Conservation (phyloP, 2,888 invertebrate genomes). For the Bruchidius siliquastri region DNA sequence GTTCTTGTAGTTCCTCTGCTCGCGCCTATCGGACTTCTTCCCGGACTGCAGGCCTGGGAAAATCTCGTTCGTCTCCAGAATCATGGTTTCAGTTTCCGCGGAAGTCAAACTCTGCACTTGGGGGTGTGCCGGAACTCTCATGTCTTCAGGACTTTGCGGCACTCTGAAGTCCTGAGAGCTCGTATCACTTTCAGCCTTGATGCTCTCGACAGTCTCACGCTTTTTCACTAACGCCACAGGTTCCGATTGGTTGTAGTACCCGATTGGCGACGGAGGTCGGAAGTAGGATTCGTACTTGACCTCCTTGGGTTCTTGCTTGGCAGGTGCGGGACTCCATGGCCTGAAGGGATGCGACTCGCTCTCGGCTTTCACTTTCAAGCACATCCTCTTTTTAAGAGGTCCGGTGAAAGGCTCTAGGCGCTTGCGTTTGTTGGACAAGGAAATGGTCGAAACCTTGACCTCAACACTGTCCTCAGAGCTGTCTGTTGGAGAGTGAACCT, state of each 20-base stretch:
- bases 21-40: conserved; percentile 33
- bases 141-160: conserved; percentile 12
- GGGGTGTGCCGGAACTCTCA: conserved; percentile 39
- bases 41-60: conserved; percentile 34
- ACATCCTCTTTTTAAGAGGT: conserved; percentile 69
- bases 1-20: conserved; percentile 89
- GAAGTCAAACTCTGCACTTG: conserved; percentile 27
- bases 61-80: conserved; percentile 34
- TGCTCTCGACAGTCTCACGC: conserved; percentile 17
- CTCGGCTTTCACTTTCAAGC: conserved; percentile 48
- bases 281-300: conserved; percentile 29
- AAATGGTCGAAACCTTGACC: conserved; percentile 57
- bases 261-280: conserved; percentile 38
- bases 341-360: conserved; percentile 54
- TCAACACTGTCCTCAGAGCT: conserved; percentile 64
- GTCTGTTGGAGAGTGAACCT: conserved; percentile 57
- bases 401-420: conserved; percentile 50
- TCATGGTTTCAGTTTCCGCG: conserved; percentile 36
- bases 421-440: conserved; percentile 62
- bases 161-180: conserved; percentile 14
- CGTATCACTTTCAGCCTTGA: conserved; percentile 14
- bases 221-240: conserved; percentile 37
- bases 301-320: conserved; percentile 6
- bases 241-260: conserved; percentile 25
- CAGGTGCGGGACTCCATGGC: conserved; percentile 57